A percentile compares a stretch with the other conserved stretches of the same genome.
phyloP scores from a whole-genome alignment of 2,888 invertebrate species.

The Onthophagus sagittarius region DNA sequence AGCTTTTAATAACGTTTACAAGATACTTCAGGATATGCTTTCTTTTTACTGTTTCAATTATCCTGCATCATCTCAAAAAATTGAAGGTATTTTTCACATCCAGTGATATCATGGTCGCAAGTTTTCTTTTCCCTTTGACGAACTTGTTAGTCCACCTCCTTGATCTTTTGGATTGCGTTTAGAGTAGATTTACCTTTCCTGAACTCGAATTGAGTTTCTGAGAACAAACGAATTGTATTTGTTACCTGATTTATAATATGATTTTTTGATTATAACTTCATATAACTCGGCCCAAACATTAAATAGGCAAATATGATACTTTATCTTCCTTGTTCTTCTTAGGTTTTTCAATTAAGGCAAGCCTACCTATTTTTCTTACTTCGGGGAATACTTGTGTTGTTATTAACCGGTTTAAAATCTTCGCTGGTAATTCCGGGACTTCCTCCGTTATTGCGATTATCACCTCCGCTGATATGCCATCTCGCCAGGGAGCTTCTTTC shows the following conservation, averaged over 20 bases:
- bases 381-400: neutral
- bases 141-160: neutral
- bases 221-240: neutral
- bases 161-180: neutral
- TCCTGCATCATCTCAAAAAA: neutral
- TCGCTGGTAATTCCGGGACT: neutral
- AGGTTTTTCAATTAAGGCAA: neutral
- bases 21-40: no score
- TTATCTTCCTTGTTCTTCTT: neutral
- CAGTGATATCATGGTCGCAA: no score
- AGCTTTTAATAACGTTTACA: neutral
- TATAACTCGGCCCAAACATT: neutral
- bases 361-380: neutral
- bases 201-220: neutral
- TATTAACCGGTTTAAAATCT: no score
- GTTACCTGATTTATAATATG: neutral
- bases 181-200: neutral
- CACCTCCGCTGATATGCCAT: conserved; percentile 13
- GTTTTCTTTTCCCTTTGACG: neutral
- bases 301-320: neutral
- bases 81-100: conserved; percentile 10
- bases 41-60: neutral
- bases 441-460: neutral
- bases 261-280: neutral
- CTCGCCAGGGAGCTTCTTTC: conserved; percentile 10